Evolutionary conservation across 2,113 vertebrate genomes (phyloP).

Genomic region (Pseudopipra pipra): DNA sequence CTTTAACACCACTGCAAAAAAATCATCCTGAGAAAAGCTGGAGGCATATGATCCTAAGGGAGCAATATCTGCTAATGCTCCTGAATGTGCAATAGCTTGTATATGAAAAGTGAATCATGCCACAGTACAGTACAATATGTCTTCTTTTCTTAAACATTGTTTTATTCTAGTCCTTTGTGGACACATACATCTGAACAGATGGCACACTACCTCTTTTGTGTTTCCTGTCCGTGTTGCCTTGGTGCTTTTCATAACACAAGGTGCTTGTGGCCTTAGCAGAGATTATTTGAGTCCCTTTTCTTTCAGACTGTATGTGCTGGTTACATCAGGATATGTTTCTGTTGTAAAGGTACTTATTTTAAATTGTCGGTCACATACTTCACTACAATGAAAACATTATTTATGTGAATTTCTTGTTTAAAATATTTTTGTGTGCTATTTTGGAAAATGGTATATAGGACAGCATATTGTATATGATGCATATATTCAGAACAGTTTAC

Average conservation of each 20-base stretch:
- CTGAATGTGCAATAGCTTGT: constrained; percentile 85
- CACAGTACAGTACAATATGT: constrained; percentile 63
- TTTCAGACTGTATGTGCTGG: constrained; percentile 90
- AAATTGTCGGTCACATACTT: constrained; percentile 75
- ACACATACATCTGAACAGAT: constrained; percentile 82
- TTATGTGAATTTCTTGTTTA: constrained; percentile 85
- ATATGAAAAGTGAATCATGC: constrained; percentile 71
- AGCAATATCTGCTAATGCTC: constrained; percentile 80
- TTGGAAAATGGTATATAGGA: constrained; percentile 72
- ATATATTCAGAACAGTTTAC: constrained; percentile 55
- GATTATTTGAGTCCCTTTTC: constrained; percentile 62
- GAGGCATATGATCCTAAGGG: constrained; percentile 67
- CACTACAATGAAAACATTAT: constrained; percentile 81
- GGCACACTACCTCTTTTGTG: constrained; percentile 92
- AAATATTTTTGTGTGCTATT: constrained; percentile 73
- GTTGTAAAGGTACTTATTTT: constrained; percentile 82
- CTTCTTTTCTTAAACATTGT: constrained; percentile 72
- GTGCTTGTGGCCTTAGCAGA: constrained; percentile 76
- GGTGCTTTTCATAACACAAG: constrained; percentile 72
- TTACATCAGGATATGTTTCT: constrained; percentile 87
- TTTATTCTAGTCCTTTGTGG: constrained; percentile 74
- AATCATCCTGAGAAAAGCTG: constrained; percentile 67
- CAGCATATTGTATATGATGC: constrained; percentile 78
- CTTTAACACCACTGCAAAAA: constrained; percentile 39
- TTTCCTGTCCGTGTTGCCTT: constrained; percentile 74